Percentiles rank a stretch among this genome's conserved stretches.
phyloP scores from a whole-genome alignment of 2,888 invertebrate genomes.

The Leptopilina drosophilae region DNA sequence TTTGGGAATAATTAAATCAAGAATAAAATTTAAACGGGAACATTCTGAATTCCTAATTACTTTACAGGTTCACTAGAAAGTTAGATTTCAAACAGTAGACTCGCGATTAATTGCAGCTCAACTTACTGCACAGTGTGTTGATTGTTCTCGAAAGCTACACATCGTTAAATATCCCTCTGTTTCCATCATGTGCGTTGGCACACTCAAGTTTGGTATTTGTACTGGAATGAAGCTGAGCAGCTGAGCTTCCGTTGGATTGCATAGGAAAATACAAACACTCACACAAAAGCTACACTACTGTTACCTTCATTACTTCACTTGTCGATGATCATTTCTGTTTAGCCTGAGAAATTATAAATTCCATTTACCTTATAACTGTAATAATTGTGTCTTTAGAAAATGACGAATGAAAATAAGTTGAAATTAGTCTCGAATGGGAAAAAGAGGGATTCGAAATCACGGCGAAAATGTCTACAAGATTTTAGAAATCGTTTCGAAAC shows the following conservation, averaged over 20 bases:
- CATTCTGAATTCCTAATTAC: not conserved
- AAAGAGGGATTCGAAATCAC: not conserved
- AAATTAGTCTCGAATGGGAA: not conserved
- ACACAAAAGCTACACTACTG: not conserved
- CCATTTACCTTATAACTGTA: not conserved
- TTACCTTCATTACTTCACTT: not conserved
- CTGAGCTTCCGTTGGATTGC: not conserved
- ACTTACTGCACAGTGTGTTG: conserved; percentile 4
- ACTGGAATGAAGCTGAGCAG: conserved; percentile 17
- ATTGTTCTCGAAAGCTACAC: conserved; percentile 18
- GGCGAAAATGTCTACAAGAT: not conserved
- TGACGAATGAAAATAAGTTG: not conserved
- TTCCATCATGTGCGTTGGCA: conserved; percentile 19
- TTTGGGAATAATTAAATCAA: not conserved
- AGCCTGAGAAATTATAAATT: no score
- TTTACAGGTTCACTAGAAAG: not conserved
- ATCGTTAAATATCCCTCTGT: conserved; percentile 18
- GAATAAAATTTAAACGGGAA: not conserved
- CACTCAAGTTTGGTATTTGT: conserved; percentile 24
- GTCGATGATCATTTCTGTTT: not conserved
- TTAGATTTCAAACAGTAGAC: not conserved
- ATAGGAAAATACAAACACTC: conserved; percentile 9
- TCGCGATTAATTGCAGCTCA: conserved; percentile 1
- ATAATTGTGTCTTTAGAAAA: not conserved
- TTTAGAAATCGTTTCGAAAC: conserved; percentile 8